Evolutionary conservation across 2,113 vertebrate genomes (phyloP).

Genomic region (Suricata suricatta): DNA sequence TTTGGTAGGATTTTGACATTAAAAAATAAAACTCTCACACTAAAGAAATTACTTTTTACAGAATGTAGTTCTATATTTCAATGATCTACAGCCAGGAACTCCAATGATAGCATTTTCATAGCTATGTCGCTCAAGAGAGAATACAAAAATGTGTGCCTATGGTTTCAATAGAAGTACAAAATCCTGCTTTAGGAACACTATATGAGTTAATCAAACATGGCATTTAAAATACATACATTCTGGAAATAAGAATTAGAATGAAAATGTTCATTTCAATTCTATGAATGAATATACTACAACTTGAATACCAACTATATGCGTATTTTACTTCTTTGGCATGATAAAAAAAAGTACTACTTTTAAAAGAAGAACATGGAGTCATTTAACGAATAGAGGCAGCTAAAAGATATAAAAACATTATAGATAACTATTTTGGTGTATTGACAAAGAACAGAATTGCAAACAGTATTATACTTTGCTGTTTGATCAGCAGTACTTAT

Average conservation of each 20-base stretch:
- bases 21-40: neutral
- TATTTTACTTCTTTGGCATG: neutral
- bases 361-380: neutral
- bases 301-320: neutral
- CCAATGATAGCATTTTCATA: neutral
- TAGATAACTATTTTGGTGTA: neutral
- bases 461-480: neutral
- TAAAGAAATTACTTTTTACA: neutral
- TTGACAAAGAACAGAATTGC: neutral
- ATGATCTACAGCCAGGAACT: neutral
- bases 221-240: constrained; percentile 27
- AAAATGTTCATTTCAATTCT: neutral
- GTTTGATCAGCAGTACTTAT: neutral
- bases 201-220: neutral
- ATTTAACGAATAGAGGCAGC: neutral
- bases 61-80: neutral
- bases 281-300: neutral
- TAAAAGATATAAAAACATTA: neutral
- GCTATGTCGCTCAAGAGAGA: neutral
- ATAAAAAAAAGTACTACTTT: neutral
- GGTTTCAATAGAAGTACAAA: constrained; percentile 33
- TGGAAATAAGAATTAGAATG: constrained; percentile 4
- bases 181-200: neutral
- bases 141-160: neutral
- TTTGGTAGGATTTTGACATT: neutral